Base-by-base conservation (phyloP, 2,113 vertebrate genomes). In the Trogon melanurus region DNA sequence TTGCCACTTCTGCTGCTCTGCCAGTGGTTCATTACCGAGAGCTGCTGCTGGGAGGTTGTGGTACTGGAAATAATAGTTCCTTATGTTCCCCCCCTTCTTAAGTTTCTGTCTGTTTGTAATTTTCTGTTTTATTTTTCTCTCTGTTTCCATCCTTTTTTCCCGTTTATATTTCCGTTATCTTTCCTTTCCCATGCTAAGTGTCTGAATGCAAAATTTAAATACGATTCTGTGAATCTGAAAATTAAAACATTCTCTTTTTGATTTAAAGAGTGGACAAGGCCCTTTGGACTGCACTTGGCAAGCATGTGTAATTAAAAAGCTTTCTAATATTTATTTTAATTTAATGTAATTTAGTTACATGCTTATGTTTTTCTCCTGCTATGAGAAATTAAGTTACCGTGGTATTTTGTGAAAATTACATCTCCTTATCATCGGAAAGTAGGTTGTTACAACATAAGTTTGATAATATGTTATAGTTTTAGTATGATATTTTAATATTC, bases 291-390 rank as follows among this genome's bases (percentile, higher is more conserved):
- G 82, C 65, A 69, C 60, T 88, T 85, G 61, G 16, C n/a, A 76
- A 81, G 34, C 36, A 20, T 29, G 30, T 76, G 21, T 57, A 71
- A 83, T 75, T 48, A 66, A 62, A 56, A 58, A 50, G 6, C 73
- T 73, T 88, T 66, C 9, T 78, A 93, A 60, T 94, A 93, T 85
- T 96, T 96, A 83, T 82, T 95, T 94, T 73, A 83, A 95, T 94
- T 88, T 78, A 71, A 86, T 17, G 5, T 86, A 78, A 88, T 95
- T 94, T 80, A 34, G 26, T 83, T 58, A 29, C 16, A 53, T 38
- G 7, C 13, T 84, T 79, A 65, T 5, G 1, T 30, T 66, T 74
- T 80, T 78, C 12, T 70, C 8, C 60, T 72, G 13, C 25, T 79
- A 4, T 38, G 30, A 85, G 66, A 81, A 65, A 56, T 75, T 30